These are phyloP conservation scores for Tichodroma muraria DNA, from an alignment of 2,113 vertebrate genomes.

Conservation along the genomic window DNA sequence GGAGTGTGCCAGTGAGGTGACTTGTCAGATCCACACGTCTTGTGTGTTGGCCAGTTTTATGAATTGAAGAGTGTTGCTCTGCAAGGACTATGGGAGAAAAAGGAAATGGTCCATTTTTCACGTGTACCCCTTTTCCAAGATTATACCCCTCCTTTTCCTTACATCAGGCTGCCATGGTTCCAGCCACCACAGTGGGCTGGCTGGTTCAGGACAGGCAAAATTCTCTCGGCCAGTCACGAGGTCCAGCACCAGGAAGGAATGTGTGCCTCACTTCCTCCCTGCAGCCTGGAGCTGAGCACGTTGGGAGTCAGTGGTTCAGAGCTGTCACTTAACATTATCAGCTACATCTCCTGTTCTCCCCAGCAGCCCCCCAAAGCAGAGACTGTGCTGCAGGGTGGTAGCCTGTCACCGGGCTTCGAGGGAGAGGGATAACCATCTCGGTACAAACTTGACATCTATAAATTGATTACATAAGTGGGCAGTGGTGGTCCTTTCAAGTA, in stretches of 20 bases:
- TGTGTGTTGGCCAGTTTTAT: fast-evolving
- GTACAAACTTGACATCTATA: conserved; percentile 71
- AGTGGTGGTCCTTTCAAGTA: conserved; percentile 80
- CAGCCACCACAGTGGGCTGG: not conserved
- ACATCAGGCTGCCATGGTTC: not conserved
- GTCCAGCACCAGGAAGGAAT: not conserved
- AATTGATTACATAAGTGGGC: conserved; percentile 78
- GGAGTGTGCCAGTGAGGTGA: not conserved
- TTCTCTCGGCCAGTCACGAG: not conserved
- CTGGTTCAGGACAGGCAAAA: not conserved
- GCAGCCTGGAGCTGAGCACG: conserved; percentile 16
- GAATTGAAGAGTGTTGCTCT: not conserved
- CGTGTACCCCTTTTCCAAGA: not conserved
- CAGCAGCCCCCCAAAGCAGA: not conserved
- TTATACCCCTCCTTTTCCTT: not conserved
- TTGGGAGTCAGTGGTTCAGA: not conserved
- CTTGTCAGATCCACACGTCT: fast-evolving
- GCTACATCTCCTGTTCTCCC: conserved; percentile 48
- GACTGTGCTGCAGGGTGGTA: conserved; percentile 69
- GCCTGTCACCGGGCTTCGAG: conserved; percentile 62
- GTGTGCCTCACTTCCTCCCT: not conserved
- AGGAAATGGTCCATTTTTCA: not conserved
- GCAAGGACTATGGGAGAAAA: not conserved
- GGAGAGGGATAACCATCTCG: conserved; percentile 71
- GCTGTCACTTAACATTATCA: conserved; percentile 56